Conservation (phyloP, 1,140 invertebrate genomes). For the Plodia interpunctella region DNA sequence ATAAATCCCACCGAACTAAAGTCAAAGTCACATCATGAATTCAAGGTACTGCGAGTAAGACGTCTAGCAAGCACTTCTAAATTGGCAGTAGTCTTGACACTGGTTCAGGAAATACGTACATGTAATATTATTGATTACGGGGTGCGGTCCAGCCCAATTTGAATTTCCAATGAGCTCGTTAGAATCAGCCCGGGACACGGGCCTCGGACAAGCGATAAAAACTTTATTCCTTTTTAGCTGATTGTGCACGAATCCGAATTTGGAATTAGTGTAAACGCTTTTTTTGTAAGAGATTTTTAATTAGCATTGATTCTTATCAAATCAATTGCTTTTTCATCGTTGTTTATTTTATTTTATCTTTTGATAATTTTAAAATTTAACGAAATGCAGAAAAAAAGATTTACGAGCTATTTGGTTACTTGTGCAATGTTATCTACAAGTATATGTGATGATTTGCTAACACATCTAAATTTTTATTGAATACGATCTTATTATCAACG, state of each 20-base stretch:
- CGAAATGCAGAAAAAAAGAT: too few species aligned
- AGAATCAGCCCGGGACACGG: slow-evolving; percentile 52
- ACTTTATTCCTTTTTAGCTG: slow-evolving; percentile 56
- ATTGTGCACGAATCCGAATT: slow-evolving; percentile 46
- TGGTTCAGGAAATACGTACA: slow-evolving; percentile 66
- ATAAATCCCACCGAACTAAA: too few species aligned
- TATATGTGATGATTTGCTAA: too few species aligned
- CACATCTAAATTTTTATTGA: too few species aligned
- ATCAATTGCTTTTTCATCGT: background rate
- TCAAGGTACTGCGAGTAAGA: too few species aligned
- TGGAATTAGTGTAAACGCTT: slow-evolving; percentile 46
- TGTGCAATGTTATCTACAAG: too few species aligned
- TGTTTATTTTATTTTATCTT: too few species aligned
- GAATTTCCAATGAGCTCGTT: slow-evolving; percentile 75
- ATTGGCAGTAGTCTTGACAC: slow-evolving; percentile 1
- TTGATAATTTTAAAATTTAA: too few species aligned
- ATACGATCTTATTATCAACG: too few species aligned
- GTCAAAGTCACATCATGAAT: too few species aligned
- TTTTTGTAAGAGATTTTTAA: slow-evolving; percentile 50
- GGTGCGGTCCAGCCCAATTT: slow-evolving; percentile 63
- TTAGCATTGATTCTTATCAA: slow-evolving; percentile 6
- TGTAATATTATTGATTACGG: slow-evolving; percentile 74
- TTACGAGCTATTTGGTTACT: too few species aligned
- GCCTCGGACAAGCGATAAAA: slow-evolving; percentile 59
- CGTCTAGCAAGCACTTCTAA: too few species aligned